Evolutionary conservation across 1,140 invertebrate genomes (phyloP), one percentile per base, ranked within the genome.

Genomic region (Drosophila sp.): DNA sequence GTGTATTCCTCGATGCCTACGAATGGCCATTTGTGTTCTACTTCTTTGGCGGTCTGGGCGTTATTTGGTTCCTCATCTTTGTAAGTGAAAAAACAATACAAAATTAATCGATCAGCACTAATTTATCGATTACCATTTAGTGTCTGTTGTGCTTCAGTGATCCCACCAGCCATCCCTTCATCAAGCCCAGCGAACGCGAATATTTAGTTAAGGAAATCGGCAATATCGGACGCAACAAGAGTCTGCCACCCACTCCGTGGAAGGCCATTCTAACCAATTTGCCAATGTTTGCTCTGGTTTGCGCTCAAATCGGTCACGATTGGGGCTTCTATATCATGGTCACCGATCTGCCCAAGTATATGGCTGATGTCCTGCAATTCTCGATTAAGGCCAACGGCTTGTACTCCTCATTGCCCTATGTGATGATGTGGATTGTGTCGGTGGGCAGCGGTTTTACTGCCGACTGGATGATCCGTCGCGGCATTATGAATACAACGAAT

Each of bases 321-420:
- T 99, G 97, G 97, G 97, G 97, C 33, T 97, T 98, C 92, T 98
- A 98, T 90, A 98, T 97, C 2, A 96, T 98, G 94, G 95, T 98
- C 0, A 98, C 97, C 4, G 96, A 98, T 91, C 92, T 99, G 17
- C 98, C 98, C 1, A 97, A 97, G 94, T 99, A 98, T 92, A 97
- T 99, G 95, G 95, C 95, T 70, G 95, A 96, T 90, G 96, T 98
- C 1, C 92, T 98, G 6, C 95, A 96, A 85, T 98, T 97, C 92
- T 95, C 96, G 74, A 96, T 98, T 50, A 95, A 94, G 79, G 92
- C 94, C 76, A 95, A 96, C 70, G 95, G 95, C 2, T 90, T 94
- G 0, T 93, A 95, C 30, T 96, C 95, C 1, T 94, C 95, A 0
- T 69, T 96, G 35, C 96, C 96, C 0, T 96, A 96, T 76, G 86